Evolutionary conservation across 1,140 invertebrate species (phyloP).

Genomic region (Drosophila kanapiae): DNA sequence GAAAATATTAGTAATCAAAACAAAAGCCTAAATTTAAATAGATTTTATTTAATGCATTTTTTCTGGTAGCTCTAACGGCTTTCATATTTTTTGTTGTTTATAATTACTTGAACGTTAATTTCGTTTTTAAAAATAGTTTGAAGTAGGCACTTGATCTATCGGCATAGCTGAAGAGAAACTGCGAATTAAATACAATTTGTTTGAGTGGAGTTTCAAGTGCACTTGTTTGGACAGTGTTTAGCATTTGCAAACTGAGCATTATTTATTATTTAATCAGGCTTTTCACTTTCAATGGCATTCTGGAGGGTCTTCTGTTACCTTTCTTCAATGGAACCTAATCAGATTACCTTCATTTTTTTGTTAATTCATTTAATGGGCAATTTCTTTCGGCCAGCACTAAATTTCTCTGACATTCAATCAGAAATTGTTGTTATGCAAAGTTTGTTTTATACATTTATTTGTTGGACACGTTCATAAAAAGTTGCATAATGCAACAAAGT

Average conservation of each 20-base stretch:
- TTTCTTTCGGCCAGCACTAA: slow-evolving; percentile 27
- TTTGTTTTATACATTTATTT: slow-evolving; percentile 36
- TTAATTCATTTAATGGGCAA: slow-evolving; percentile 23
- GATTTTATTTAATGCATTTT: neutral
- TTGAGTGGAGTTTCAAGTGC: neutral
- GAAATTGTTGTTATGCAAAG: slow-evolving; percentile 51
- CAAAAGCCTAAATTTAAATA: neutral
- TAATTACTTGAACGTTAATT: neutral
- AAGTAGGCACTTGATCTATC: slow-evolving; percentile 7
- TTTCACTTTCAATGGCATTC: slow-evolving; percentile 6
- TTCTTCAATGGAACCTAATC: slow-evolving; percentile 9
- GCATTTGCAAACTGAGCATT: no score
- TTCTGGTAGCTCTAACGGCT: neutral
- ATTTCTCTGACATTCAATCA: slow-evolving; percentile 44
- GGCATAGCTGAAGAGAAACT: no score
- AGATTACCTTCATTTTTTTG: slow-evolving; percentile 11
- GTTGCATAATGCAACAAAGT: slow-evolving; percentile 48
- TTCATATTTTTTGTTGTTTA: neutral
- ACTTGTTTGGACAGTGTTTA: neutral
- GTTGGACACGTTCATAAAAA: slow-evolving; percentile 46
- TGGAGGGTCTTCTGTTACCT: neutral
- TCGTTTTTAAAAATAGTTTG: neutral
- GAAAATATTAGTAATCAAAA: slow-evolving; percentile 12
- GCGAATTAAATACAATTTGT: neutral
- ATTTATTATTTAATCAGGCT: neutral